Base-by-base conservation (phyloP, 2,888 invertebrate species). In the Ectemnius continuus region DNA sequence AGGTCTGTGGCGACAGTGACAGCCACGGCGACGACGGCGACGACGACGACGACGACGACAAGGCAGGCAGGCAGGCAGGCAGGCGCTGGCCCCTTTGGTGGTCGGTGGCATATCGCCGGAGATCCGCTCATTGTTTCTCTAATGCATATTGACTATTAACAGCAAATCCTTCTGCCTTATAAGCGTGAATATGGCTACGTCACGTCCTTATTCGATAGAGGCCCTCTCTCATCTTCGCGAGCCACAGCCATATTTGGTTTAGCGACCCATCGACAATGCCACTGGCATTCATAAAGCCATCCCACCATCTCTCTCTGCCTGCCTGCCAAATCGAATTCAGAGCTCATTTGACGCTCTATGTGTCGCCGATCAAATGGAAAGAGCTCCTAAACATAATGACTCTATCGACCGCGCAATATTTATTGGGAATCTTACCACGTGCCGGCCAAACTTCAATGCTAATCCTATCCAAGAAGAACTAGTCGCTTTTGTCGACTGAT, bases 211-310 rank as follows among this genome's bases (percentile, higher is more conserved):
- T 85, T 87, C 81, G 79, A 36, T 36, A 36, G 36, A 36, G 36
- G 36, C 36, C 36, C 36, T 36, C 36, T 36, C 69, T 70, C 65
- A 77, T 70, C 36, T 36, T 87, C 85, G 52, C 11, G 73, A 82
- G 72, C 74, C 70, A 73, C 68, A 68, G 68, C 89, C 88, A 86
- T 88, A 88, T 89, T 89, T 86, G 89, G 89, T 67, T 65, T 80
- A 81, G 82, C 86, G 85, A 86, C 85, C 87, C 84, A 85, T 83
- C 73, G 80, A 79, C 87, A 85, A 88, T 87, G 88, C 87, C 84
- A 84, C 78, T 80, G 76, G 88, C 88, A 88, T 89, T 85, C 83
- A 80, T 86, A 88, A 69, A 71, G 26, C 57, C 67, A 61, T 56
- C 61, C 65, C 23, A 23, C 23, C 2, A 23, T 70, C 69, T 67